A percentile compares a stretch with the other conserved stretches of the same genome.
phyloP scores from a whole-genome alignment of 2,797 vertebrate genomes.

The Chiroxiphia lanceolata region DNA sequence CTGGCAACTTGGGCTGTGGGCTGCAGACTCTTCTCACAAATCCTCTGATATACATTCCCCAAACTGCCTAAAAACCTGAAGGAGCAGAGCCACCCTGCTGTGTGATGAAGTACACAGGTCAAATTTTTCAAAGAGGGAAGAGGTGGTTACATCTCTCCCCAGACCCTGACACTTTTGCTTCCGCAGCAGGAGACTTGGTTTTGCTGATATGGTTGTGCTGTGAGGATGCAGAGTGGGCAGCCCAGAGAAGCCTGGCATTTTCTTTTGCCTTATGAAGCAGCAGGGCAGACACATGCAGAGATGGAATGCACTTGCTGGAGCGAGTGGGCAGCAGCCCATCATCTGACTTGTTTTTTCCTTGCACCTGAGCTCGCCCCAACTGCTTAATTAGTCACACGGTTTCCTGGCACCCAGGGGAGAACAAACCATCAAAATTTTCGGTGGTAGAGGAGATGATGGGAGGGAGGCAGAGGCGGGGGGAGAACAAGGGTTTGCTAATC shows the following conservation, averaged over 20 bases:
- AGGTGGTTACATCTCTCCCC: accelerated
- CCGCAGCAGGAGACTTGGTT: background rate
- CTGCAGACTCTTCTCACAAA: background rate
- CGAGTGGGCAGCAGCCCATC: background rate
- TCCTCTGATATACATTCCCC: background rate
- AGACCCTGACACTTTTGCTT: accelerated
- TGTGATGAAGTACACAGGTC: background rate
- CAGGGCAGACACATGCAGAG: background rate
- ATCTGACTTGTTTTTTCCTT: conserved; percentile 28
- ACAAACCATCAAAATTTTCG: background rate
- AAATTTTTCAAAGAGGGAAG: background rate
- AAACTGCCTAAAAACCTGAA: background rate
- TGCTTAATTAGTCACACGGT: conserved; percentile 24
- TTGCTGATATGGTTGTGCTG: accelerated
- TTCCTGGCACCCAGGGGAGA: conserved; percentile 24
- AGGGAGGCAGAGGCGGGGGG: background rate
- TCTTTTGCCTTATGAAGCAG: background rate
- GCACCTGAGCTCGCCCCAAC: conserved; percentile 12
- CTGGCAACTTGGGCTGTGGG: accelerated
- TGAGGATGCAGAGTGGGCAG: background rate
- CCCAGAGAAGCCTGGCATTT: background rate
- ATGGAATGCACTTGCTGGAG: conserved; percentile 5
- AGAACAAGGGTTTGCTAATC: conserved; percentile 1
- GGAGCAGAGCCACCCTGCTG: accelerated
- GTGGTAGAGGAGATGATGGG: background rate